phyloP scores from a whole-genome alignment of 2,113 vertebrate genomes.

The Chinchilla lanigera region DNA sequence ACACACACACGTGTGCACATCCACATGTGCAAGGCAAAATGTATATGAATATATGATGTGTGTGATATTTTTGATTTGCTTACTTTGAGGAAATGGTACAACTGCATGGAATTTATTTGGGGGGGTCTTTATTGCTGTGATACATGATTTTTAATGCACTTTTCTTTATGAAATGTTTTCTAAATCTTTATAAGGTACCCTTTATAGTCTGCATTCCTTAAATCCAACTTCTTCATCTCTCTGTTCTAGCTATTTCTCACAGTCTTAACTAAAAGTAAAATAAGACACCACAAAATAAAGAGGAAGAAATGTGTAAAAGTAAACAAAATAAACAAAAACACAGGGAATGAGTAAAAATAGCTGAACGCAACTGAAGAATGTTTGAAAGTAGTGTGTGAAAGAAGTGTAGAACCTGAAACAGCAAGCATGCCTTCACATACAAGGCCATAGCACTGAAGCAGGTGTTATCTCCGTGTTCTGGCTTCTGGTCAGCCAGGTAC shows the following conservation, averaged over 20 bases:
- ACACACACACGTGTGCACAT: neutral
- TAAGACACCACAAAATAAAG: neutral
- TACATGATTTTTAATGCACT: neutral
- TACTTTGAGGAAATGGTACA: neutral
- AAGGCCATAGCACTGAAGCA: neutral
- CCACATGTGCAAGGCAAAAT: neutral
- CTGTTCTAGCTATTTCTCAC: neutral
- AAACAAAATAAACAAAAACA: neutral
- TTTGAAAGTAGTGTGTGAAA: neutral
- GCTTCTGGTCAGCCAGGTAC: neutral
- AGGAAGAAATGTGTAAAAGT: neutral
- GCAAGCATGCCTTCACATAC: neutral
- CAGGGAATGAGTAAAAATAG: neutral
- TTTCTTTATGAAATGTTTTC: neutral
- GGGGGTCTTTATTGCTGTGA: neutral
- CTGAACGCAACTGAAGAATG: neutral
- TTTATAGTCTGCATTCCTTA: neutral
- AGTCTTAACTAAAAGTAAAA: slow-evolving; percentile 2
- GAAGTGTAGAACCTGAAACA: neutral
- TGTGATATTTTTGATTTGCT: neutral
- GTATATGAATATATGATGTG: neutral
- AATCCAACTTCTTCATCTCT: neutral
- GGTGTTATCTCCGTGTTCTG: neutral
- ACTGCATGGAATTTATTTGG: neutral
- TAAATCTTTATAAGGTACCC: neutral